Base-by-base conservation (phyloP, 2,113 vertebrate genomes). In the Nyctereutes procyonoides region DNA sequence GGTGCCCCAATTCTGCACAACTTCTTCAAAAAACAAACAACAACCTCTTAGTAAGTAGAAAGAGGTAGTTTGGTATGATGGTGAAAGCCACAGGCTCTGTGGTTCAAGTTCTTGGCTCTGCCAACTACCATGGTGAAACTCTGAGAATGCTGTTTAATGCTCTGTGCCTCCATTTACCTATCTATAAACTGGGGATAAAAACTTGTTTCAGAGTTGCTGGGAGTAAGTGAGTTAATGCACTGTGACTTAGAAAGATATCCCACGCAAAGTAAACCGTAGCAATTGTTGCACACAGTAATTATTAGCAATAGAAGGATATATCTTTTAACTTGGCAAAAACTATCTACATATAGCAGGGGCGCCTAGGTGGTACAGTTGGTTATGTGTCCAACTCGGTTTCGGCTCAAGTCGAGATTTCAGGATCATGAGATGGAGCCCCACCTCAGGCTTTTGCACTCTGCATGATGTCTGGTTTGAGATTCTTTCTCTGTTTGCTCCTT, bases 101-200 rank as follows among this genome's bases (percentile, higher is more conserved):
- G 17, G 76, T 56, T 89, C 71, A 76, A 62, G 55, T n/a, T 81
- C 35, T 58, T 32, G 35, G 51, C 74, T 80, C 26, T 81, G 19
- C 26, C 63, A 32, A 32, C 43, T 69, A 81, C 17, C 26, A 69
- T n/a, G 17, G 71, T 63, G 51, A 81, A 81, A 91, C 19, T 77
- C 56, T 67, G 53, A 38, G 11, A 67, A 55, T 12, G 32, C 26
- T 48, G 58, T 55, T 67, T 65, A 80, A 90, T 67, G 76, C 19
- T 62, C 77, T 32, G 26, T 58, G 51, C 8, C 89, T 91, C 51
- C 55, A 63, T 81, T 91, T 71, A 35, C 7, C 53, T 48, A 48
- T 12, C 56, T 88, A 35, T 88, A 43, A 88, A 20, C 8, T 43
- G 35, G 17, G 26, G 69, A 88, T 88, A 62, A 89, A 89, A 76